Conservation (phyloP, 2,888 invertebrate species). For the Fragum sueziense region DNA sequence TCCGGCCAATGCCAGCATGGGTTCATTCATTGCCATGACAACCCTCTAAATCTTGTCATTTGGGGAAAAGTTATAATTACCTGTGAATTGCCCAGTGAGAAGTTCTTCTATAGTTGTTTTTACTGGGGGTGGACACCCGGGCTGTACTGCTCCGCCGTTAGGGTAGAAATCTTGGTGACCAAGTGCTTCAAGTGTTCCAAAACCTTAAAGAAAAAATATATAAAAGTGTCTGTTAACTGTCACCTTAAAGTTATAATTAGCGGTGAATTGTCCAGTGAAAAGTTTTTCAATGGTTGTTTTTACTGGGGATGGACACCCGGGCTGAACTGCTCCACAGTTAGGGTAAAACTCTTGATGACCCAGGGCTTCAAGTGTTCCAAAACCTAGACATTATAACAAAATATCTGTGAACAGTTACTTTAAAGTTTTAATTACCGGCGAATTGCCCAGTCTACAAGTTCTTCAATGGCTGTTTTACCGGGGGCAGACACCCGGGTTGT, state of each 20-base stretch:
- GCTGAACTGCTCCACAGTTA: slow-evolving; percentile 73
- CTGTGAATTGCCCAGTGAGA: slow-evolving; percentile 52
- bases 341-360: slow-evolving; percentile 77
- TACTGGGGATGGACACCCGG: slow-evolving; percentile 69
- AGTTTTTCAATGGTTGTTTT: slow-evolving; percentile 57
- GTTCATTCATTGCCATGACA: no score
- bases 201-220: slow-evolving; percentile 59
- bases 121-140: slow-evolving; percentile 70
- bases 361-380: slow-evolving; percentile 67
- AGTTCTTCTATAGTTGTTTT: slow-evolving; percentile 58
- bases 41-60: no score
- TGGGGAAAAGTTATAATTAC: slow-evolving; percentile 52
- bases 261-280: slow-evolving; percentile 49
- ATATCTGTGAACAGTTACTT: no score
- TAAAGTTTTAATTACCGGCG: no score
- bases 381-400: no score
- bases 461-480: no score
- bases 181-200: slow-evolving; percentile 67
- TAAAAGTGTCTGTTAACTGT: background rate
- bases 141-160: slow-evolving; percentile 73
- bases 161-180: slow-evolving; percentile 77
- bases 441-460: no score
- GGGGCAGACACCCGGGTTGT: no score
- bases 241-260: slow-evolving; percentile 41
- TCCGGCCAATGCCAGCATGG: no score